These are phyloP conservation scores for Eupsittula cactorum DNA, from an alignment of 2,113 vertebrate genomes.

Conservation along the genomic window DNA sequence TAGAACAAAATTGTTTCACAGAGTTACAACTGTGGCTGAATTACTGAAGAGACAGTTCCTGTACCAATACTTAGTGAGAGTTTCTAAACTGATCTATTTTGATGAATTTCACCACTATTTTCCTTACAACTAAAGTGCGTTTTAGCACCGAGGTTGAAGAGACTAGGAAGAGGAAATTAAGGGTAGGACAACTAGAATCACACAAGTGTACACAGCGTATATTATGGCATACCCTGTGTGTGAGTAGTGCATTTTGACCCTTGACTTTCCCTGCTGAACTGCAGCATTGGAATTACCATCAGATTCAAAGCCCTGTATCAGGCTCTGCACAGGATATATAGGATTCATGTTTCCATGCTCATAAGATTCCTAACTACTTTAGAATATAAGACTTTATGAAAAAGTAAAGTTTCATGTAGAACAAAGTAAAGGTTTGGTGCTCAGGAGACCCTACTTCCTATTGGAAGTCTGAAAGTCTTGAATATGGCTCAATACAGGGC, in stretches of 20 bases:
- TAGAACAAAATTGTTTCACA: neutral
- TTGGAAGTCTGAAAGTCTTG: neutral
- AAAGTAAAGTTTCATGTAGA: neutral
- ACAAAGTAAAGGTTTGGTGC: neutral
- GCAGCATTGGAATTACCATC: neutral
- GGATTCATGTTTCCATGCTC: neutral
- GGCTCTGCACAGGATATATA: neutral
- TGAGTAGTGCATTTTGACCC: neutral
- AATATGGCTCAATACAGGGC: neutral
- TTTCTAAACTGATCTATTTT: neutral
- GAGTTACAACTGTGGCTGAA: neutral
- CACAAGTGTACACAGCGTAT: too few relatives aligned
- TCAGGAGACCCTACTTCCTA: neutral
- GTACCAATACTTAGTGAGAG: neutral
- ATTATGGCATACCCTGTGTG: neutral
- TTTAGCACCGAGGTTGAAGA: neutral
- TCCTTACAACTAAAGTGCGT: neutral
- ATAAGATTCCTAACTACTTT: neutral
- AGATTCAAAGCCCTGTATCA: neutral
- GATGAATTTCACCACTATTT: neutral
- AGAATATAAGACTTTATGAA: neutral
- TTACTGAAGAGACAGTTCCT: neutral
- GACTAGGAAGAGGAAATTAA: neutral
- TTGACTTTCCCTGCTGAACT: neutral
- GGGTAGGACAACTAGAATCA: neutral